Conservation (phyloP, 1,140 invertebrate species). For the Procambarus clarkii region DNA sequence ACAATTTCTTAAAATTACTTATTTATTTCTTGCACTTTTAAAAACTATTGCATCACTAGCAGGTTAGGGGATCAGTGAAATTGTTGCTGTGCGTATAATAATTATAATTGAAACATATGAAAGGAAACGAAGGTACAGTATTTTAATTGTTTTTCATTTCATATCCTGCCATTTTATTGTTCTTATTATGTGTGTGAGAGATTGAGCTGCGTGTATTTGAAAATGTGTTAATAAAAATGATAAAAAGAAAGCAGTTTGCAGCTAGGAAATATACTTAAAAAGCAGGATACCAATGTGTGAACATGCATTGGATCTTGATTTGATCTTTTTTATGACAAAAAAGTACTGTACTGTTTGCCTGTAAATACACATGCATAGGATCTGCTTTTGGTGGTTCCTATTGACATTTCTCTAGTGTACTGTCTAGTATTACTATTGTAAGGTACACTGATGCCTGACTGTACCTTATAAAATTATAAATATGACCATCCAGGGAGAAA, state of each 20-base stretch:
- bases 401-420: background rate
- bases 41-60: no score
- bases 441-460: background rate
- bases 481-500: no score
- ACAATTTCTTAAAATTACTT: no score
- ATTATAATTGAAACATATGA: no score
- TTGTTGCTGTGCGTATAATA: no score
- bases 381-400: background rate
- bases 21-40: no score
- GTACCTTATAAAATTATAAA: background rate
- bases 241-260: background rate
- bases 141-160: no score
- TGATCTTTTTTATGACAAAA: background rate
- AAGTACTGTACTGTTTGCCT: background rate
- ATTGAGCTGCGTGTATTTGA: background rate
- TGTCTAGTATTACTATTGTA: background rate
- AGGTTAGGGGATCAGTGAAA: no score
- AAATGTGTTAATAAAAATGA: background rate
- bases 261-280: background rate
- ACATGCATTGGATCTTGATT: background rate
- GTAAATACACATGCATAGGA: background rate
- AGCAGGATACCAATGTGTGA: background rate
- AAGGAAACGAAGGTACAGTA: no score
- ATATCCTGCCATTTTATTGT: no score
- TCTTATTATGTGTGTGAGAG: no score